A percentile compares a stretch with the other conserved stretches of the same genome.
These are phyloP conservation scores for Cosmia trapezina DNA, from an alignment of 2,888 invertebrate genomes.

Conservation along the genomic window DNA sequence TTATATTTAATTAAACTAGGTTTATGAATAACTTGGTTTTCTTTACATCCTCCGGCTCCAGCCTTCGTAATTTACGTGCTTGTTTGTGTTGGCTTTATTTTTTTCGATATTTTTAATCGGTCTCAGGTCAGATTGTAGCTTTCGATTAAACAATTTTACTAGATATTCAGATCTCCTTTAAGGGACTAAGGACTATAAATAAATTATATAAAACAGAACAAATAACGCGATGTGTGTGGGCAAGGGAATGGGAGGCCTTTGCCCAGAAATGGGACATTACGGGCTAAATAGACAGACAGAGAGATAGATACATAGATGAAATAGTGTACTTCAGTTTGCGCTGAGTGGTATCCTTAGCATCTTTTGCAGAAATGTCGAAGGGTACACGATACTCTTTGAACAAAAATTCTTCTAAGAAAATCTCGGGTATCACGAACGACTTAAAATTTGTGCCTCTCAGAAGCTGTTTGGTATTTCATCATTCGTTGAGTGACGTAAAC, in stretches of 20 bases:
- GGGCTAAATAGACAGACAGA: neutral
- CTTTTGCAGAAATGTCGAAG: neutral
- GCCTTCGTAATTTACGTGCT: no score
- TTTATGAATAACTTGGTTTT: no score
- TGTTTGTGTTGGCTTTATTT: neutral
- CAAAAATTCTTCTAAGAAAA: constrained; percentile 7
- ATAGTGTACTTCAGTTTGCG: neutral
- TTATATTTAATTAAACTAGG: no score
- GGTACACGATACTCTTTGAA: constrained; percentile 9
- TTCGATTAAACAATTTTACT: neutral
- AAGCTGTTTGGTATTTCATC: neutral
- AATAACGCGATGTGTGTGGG: neutral
- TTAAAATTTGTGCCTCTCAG: neutral
- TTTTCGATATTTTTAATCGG: constrained; percentile 5
- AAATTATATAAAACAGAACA: neutral
- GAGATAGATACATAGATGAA: neutral
- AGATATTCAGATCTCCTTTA: neutral
- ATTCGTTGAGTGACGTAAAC: neutral
- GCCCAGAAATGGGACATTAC: neutral
- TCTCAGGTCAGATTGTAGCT: neutral
- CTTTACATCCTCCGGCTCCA: no score
- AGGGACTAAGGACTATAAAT: neutral
- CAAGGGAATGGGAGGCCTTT: neutral
- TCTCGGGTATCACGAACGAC: neutral
- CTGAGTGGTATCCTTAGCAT: neutral